Conservation (phyloP, 2,888 invertebrate genomes). For the Ophion ellenae region DNA sequence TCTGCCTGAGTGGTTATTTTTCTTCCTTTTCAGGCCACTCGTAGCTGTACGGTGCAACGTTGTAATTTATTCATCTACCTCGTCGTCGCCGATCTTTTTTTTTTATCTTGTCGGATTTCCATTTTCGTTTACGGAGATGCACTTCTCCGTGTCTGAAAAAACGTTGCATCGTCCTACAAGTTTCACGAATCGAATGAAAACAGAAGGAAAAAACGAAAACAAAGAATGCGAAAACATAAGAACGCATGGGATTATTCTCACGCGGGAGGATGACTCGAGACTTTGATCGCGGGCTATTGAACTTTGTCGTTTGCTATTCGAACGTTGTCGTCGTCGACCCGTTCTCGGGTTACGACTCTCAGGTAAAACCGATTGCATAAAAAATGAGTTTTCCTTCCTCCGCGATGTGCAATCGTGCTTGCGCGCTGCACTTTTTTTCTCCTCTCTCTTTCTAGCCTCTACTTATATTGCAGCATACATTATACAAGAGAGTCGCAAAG, state of each 20-base stretch:
- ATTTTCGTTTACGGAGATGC: too few relatives aligned
- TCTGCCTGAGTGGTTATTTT: too few relatives aligned
- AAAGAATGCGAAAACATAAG: too few relatives aligned
- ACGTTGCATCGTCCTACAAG: too few relatives aligned
- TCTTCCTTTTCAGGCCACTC: too few relatives aligned
- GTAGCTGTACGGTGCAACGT: too few relatives aligned
- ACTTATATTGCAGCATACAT: background rate
- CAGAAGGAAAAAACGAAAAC: too few relatives aligned
- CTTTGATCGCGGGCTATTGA: constrained; percentile 57
- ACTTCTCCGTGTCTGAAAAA: too few relatives aligned
- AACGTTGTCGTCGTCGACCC: constrained; percentile 20
- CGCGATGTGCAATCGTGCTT: constrained; percentile 52
- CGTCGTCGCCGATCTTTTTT: too few relatives aligned
- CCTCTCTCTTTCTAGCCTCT: background rate
- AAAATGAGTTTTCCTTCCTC: constrained; percentile 61
- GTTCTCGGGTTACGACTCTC: background rate
- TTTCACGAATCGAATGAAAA: too few relatives aligned
- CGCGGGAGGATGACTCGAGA: constrained; percentile 9
- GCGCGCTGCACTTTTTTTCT: background rate
- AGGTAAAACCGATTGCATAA: constrained; percentile 62
- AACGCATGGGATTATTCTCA: background rate
- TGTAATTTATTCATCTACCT: too few relatives aligned
- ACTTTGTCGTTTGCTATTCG: constrained; percentile 53
- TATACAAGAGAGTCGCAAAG: constrained; percentile 24
- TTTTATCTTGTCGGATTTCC: too few relatives aligned